A percentile compares a stretch with the other conserved stretches of the same genome.
Conservation (phyloP, 2,888 invertebrate genomes). For the Sesamia inferens region DNA sequence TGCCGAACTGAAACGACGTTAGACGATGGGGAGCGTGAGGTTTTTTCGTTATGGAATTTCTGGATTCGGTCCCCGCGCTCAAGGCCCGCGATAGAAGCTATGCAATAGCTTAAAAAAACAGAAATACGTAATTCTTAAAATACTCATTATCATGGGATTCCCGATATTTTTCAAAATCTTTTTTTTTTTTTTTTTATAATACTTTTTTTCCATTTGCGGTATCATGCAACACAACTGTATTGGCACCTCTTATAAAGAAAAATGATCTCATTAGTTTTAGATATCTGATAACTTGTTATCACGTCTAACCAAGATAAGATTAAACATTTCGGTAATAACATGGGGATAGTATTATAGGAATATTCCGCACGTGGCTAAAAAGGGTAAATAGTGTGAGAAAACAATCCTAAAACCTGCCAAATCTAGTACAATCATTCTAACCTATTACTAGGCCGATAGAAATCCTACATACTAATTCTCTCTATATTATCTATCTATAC, state of each 20-base stretch:
- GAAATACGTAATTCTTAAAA: too few relatives aligned
- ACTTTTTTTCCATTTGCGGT: slow-evolving; percentile 18
- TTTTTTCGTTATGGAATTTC: too few relatives aligned
- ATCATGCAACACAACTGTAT: background rate
- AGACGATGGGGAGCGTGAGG: too few relatives aligned
- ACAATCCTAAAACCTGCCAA: slow-evolving; percentile 27
- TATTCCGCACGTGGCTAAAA: background rate
- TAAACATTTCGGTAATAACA: background rate
- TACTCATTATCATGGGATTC: background rate
- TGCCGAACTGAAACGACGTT: too few relatives aligned
- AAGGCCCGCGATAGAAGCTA: too few relatives aligned
- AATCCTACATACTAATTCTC: slow-evolving; percentile 35
- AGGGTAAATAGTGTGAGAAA: slow-evolving; percentile 24
- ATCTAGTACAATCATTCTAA: slow-evolving; percentile 39
- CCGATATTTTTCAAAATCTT: background rate
- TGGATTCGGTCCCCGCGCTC: too few relatives aligned
- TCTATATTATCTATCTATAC: slow-evolving; percentile 50
- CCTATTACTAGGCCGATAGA: slow-evolving; percentile 47
- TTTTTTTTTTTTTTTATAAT: background rate
- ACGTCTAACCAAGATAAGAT: background rate
- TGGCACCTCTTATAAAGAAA: background rate
- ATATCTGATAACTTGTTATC: background rate
- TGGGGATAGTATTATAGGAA: background rate
- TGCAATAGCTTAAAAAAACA: too few relatives aligned
- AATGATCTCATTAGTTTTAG: background rate